Percentiles rank a stretch among this genome's conserved stretches.
These are phyloP conservation scores for Andrena fulva DNA, from an alignment of 2,888 invertebrate species.

Conservation along the genomic window DNA sequence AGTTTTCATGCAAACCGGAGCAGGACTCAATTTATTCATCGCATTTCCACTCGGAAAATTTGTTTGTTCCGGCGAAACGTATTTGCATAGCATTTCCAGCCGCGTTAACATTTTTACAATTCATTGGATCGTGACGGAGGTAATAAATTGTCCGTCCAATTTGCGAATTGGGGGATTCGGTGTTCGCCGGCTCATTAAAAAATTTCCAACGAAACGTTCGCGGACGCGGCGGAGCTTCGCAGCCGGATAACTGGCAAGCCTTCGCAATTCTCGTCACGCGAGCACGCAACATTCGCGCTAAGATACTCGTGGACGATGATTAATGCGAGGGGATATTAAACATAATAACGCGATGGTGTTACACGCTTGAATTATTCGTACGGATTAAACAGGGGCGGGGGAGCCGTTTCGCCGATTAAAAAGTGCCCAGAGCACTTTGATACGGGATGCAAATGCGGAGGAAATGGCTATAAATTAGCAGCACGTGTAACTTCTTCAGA, in stretches of 20 bases:
- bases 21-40: slow-evolving; percentile 6
- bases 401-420: slow-evolving; percentile 20
- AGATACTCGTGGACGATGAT: slow-evolving; percentile 41
- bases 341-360: slow-evolving; percentile 40
- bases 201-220: slow-evolving; percentile 9
- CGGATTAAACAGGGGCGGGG: slow-evolving; percentile 1
- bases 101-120: slow-evolving; percentile 17
- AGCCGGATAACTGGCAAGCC: background rate
- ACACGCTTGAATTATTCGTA: slow-evolving; percentile 21
- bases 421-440: slow-evolving; percentile 3
- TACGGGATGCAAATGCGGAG: background rate
- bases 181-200: slow-evolving; percentile 13
- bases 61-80: slow-evolving; percentile 1
- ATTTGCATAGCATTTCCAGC: slow-evolving; percentile 6
- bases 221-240: background rate
- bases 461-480: slow-evolving; percentile 4
- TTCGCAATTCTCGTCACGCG: slow-evolving; percentile 37
- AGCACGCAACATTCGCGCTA: slow-evolving; percentile 35
- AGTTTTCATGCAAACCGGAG: background rate
- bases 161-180: background rate
- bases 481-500: slow-evolving; percentile 12
- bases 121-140: background rate
- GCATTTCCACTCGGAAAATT: slow-evolving; percentile 9
- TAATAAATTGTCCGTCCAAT: slow-evolving; percentile 19
- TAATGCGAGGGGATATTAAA: slow-evolving; percentile 47